Conservation (phyloP, 1,140 invertebrate species). For the Homalodisca vitripennis region DNA sequence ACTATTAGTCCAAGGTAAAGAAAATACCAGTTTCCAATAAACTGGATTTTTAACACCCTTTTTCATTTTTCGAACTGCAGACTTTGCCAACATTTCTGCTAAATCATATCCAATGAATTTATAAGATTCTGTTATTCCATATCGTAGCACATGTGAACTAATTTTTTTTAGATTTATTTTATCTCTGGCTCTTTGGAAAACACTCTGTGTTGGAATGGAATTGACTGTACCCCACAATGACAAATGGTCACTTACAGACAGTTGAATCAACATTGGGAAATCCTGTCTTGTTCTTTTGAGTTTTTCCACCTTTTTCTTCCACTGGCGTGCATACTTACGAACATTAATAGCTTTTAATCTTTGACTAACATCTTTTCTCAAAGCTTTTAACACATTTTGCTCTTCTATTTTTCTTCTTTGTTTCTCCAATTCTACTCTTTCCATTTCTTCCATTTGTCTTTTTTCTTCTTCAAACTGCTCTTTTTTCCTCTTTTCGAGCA, state of each 20-base stretch:
- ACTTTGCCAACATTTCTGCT: conserved; percentile 24
- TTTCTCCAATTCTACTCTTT: not conserved
- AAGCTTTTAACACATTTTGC: conserved; percentile 24
- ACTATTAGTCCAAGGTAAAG: conserved; percentile 32
- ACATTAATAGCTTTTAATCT: conserved; percentile 35
- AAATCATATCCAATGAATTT: conserved; percentile 22
- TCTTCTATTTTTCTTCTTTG: conserved; percentile 19
- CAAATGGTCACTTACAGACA: conserved; percentile 33
- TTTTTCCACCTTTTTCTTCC: conserved; percentile 36
- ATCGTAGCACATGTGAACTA: conserved; percentile 29
- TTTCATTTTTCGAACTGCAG: not conserved
- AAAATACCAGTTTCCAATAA: conserved; percentile 34
- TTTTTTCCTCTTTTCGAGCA: conserved; percentile 47
- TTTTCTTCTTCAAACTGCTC: conserved; percentile 42
- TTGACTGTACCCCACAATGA: conserved; percentile 33
- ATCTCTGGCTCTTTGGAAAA: conserved; percentile 27
- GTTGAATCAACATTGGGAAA: conserved; percentile 13
- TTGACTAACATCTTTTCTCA: conserved; percentile 34
- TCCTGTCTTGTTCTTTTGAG: conserved; percentile 29
- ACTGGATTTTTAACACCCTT: not conserved
- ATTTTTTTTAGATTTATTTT: conserved; percentile 29
- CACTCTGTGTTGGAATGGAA: not conserved
- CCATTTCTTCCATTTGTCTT: conserved; percentile 43
- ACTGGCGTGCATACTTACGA: conserved; percentile 33
- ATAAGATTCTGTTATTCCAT: conserved; percentile 29